Conservation (phyloP, 2,797 vertebrate species). For the Hoplostethus atlanticus region DNA sequence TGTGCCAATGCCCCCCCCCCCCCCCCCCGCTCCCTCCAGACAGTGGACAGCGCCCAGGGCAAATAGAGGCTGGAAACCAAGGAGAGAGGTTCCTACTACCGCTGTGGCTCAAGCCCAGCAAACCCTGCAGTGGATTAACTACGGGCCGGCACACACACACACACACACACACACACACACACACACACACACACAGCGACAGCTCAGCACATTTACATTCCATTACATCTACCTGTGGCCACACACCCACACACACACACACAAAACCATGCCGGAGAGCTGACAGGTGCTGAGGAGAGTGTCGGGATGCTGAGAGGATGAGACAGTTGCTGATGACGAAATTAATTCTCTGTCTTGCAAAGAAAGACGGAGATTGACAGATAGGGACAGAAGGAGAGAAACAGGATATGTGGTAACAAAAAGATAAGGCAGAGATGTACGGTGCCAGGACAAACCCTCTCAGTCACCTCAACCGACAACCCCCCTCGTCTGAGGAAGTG, state of each 20-base stretch:
- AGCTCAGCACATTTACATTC: slow-evolving; percentile 67
- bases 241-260: slow-evolving; percentile 31
- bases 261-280: slow-evolving; percentile 16
- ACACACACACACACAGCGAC: slow-evolving; percentile 31
- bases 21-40: slow-evolving; percentile 39
- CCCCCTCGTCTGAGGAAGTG: slow-evolving; percentile 50
- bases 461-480: slow-evolving; percentile 38
- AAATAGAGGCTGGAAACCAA: slow-evolving; percentile 42
- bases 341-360: slow-evolving; percentile 39
- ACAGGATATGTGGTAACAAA: background rate
- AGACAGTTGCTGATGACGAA: slow-evolving; percentile 59
- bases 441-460: slow-evolving; percentile 20
- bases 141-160: slow-evolving; percentile 26
- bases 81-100: slow-evolving; percentile 44
- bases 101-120: slow-evolving; percentile 49
- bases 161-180: slow-evolving; percentile 21
- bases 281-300: slow-evolving; percentile 62
- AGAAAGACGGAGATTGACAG: slow-evolving; percentile 54
- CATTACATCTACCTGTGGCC: slow-evolving; percentile 63
- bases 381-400: slow-evolving; percentile 31
- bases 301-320: slow-evolving; percentile 49
- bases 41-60: slow-evolving; percentile 48
- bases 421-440: slow-evolving; percentile 25
- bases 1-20: slow-evolving; percentile 35
- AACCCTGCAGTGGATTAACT: slow-evolving; percentile 66